A percentile compares a stretch with the other conserved stretches of the same genome.
These are phyloP conservation scores for Eumaeus atala DNA, from an alignment of 1,140 invertebrate genomes.

Conservation along the genomic window DNA sequence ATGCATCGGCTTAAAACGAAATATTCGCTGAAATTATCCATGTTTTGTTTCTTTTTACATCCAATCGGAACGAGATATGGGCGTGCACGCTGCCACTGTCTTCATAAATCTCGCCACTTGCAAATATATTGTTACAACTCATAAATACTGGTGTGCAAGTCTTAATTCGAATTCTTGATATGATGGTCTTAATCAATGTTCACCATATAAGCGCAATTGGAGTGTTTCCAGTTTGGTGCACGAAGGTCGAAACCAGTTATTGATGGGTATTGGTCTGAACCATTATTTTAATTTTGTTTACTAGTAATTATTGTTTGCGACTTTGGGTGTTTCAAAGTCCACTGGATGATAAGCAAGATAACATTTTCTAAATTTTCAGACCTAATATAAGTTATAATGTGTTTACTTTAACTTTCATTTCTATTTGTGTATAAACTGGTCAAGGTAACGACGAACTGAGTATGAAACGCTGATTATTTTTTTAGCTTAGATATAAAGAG, in stretches of 20 bases:
- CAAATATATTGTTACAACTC: conserved; percentile 52
- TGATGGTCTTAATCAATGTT: conserved; percentile 31
- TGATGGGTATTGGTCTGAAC: too few species aligned
- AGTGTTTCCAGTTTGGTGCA: conserved; percentile 7
- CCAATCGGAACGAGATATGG: conserved; percentile 27
- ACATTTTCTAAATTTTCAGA: too few species aligned
- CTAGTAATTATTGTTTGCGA: not conserved
- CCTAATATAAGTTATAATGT: too few species aligned
- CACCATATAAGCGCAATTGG: conserved; percentile 21
- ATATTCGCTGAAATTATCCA: conserved; percentile 9
- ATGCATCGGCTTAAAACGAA: conserved; percentile 10
- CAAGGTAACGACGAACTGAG: too few species aligned
- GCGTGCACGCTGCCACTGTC: conserved; percentile 32
- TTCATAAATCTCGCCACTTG: conserved; percentile 50
- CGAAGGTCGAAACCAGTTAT: conserved; percentile 2
- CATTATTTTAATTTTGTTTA: not conserved
- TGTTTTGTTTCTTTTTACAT: conserved; percentile 23
- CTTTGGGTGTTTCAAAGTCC: too few species aligned
- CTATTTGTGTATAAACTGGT: too few species aligned
- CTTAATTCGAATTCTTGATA: conserved; percentile 30
- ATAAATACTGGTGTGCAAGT: conserved; percentile 41
- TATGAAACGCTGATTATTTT: too few species aligned
- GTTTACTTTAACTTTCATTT: too few species aligned
- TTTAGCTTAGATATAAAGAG: too few species aligned
- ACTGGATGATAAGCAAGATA: too few species aligned